These are phyloP conservation scores for Sardina pilchardus DNA, from an alignment of 2,113 vertebrate species.

Conservation along the genomic window DNA sequence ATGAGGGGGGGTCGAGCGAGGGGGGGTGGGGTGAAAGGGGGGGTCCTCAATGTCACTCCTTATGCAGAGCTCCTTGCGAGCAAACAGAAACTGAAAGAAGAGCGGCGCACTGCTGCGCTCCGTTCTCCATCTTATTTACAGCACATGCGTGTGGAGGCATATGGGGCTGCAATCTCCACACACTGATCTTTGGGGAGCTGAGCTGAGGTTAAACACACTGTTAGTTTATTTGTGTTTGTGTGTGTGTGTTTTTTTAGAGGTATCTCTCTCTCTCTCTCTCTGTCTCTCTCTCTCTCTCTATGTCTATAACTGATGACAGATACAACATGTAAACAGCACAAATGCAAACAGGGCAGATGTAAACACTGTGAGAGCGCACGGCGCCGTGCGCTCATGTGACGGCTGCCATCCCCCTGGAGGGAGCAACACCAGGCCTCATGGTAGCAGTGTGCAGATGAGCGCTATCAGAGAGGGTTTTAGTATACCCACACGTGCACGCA, in stretches of 20 bases:
- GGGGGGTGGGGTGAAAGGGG: slow-evolving; percentile 17
- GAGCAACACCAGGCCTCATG: not conserved
- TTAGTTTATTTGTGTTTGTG: not conserved
- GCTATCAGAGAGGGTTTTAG: not conserved
- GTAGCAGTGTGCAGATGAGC: not conserved
- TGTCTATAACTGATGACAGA: not conserved
- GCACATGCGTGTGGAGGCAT: slow-evolving; percentile 1
- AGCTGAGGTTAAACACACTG: not conserved
- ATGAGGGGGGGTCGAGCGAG: slow-evolving; percentile 27
- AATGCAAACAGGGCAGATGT: not conserved
- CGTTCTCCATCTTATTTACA: not conserved
- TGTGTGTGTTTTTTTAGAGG: not conserved
- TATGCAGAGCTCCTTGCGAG: slow-evolving; percentile 27
- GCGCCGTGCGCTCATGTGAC: not conserved
- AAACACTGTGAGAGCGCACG: too few species aligned
- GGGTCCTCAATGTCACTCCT: slow-evolving; percentile 40
- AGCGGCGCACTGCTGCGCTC: slow-evolving; percentile 9
- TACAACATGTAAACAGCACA: not conserved
- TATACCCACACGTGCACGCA: not conserved
- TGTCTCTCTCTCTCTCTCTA: not conserved
- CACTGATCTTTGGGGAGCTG: not conserved
- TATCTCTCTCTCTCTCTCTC: not conserved
- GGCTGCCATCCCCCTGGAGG: not conserved
- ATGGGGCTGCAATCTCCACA: not conserved
- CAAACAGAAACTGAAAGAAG: slow-evolving; percentile 26